Evolutionary conservation across 2,113 vertebrate species (phyloP).

Genomic region (Cyrtonyx montezumae): DNA sequence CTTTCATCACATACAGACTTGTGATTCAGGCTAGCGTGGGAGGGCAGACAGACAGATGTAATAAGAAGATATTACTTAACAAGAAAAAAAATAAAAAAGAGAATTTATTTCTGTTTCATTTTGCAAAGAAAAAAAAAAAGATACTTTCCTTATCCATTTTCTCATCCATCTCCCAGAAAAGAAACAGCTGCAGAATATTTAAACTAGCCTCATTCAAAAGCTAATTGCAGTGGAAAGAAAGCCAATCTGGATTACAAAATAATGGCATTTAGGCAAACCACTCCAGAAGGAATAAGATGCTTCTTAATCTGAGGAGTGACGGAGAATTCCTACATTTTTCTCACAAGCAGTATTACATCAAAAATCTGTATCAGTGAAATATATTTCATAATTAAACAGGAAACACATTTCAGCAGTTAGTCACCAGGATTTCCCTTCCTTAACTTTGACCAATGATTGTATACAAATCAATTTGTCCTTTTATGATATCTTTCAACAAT

Average conservation of each 20-base stretch:
- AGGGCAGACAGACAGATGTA: conserved; percentile 30
- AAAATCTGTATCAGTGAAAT: neutral
- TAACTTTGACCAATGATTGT: neutral
- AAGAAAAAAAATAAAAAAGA: neutral
- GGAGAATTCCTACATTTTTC: neutral
- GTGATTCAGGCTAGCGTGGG: conserved; percentile 16
- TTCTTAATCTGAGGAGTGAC: conserved; percentile 15
- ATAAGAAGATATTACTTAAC: neutral
- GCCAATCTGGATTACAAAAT: conserved; percentile 48
- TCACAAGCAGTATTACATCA: conserved; percentile 1
- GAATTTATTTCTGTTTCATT: conserved; percentile 26
- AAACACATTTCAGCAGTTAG: conserved; percentile 30
- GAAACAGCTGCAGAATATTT: conserved; percentile 62
- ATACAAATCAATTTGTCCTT: conserved; percentile 11
- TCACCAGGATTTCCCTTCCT: neutral
- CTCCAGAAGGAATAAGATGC: neutral
- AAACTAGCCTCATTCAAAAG: conserved; percentile 40
- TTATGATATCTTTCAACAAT: neutral
- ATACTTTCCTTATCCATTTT: conserved; percentile 22
- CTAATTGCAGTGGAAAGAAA: conserved; percentile 60
- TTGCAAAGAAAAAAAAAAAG: neutral
- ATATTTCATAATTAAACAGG: conserved; percentile 21
- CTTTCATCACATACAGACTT: conserved; percentile 35
- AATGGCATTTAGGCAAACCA: conserved; percentile 35
- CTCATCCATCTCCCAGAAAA: neutral